Base-by-base conservation (phyloP, 2,113 vertebrate genomes). In the Pelobates fuscus region DNA sequence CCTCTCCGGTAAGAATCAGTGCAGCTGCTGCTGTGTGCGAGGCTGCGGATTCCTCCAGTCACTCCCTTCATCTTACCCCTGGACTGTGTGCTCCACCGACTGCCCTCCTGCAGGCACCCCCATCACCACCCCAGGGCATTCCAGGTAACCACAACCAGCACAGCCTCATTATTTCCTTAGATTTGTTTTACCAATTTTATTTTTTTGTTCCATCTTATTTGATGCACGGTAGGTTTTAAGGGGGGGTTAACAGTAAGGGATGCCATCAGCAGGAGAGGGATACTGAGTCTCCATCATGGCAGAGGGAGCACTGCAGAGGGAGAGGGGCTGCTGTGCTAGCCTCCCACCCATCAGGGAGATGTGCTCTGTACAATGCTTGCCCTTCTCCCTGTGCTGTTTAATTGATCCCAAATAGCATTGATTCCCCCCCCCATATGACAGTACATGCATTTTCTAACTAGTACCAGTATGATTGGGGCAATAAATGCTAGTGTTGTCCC, bases 41-140 rank as follows among this genome's bases (percentile, higher is more conserved):
- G 80, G 87, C 88, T 88, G 89, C 88, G 87, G 85, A 86, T 85
- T 84, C 81, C 81, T 81, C 84, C 84, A 86, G 84, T 88, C 86
- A 86, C 88, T 86, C 85, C 87, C 88, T 80, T 68, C 70, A 77
- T 67, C 67, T 80, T 80, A 80, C 82, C 81, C 83, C 80, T 78
- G 80, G 30, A 57, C 62, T 21, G 27, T 29, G 46, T 29, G 71
- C 52, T 66, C 27, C 14, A 30, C 29, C 71, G 62, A 62, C 71
- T 57, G 61, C 27, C 61, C 18, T 43, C 71, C 32, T 8, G 49
- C 62, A 29, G 62, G 23, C 52, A 58, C 71, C 20, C 44, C 3
- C 44, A n/a, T 17, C 44, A 61, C 43, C 62, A 43, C 71, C 11
- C 23, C 52, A 29, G 49, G 25, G 71, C 71, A 57, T 44, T 67